Evolutionary conservation across 1,140 invertebrate species (phyloP), one percentile per base, ranked within the genome.

Genomic region (Pararge aegeria): DNA sequence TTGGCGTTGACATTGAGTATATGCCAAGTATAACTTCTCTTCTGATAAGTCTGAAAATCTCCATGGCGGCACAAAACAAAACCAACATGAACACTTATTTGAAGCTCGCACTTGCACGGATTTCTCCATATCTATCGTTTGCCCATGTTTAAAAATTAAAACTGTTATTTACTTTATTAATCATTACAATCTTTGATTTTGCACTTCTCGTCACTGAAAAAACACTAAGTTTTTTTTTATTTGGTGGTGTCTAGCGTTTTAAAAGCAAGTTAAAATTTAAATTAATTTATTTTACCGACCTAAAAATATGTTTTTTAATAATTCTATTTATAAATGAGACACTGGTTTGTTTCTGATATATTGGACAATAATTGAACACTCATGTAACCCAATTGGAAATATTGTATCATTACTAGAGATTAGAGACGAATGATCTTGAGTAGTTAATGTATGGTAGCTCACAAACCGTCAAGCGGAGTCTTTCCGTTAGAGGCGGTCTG

Each of bases 1-100:
- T 48, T 95, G 93, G 57, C 94, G 92, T 75, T 96, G 95, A 61
- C 94, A 93, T 40, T 94, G 90, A 38, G 93, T 94, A 75, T 96
- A 96, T 34, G 93, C 93, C 61, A 93, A 92, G 80, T 96, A 97
- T 0, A 97, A 90, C 68, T 92, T 91, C 77, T 96, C 95, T 44
- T 96, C 90, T 34, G 92, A 91, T 15, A 90, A 72, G 62, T 94
- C 93, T 18, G 81, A 74, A 64, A 92, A 89, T 6, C 75, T 78
- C 81, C 83, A 87, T 68, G 81, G 80, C 44, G 81, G 78, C 24
- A 81, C 68, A 15, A 81, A 64, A 60, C 73, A 84, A 57, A 69
- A 68, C 68, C 69, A 71, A 53, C 62, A 73, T 4, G 69, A 46
- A 61, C 66, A 77, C 62, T 76, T 75, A 13, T 75, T 73, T 44